Conservation (phyloP, 2,888 invertebrate species). For the Muschampia plurimacula region DNA sequence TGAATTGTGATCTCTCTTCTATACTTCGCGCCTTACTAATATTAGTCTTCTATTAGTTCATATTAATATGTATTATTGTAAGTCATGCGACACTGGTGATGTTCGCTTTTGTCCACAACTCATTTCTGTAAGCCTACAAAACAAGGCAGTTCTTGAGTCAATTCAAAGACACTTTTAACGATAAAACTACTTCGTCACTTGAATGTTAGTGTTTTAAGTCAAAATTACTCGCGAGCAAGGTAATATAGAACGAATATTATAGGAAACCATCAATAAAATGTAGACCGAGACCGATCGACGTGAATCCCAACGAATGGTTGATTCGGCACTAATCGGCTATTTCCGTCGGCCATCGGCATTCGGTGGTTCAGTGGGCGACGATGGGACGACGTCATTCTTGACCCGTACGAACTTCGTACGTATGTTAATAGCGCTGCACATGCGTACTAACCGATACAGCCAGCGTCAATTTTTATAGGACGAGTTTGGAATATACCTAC, state of each 20-base stretch:
- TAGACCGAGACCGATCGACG: constrained; percentile 68
- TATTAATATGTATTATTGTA: constrained; percentile 49
- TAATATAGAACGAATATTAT: constrained; percentile 63
- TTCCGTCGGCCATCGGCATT: constrained; percentile 63
- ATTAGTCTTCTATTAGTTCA: constrained; percentile 16
- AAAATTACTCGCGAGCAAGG: constrained; percentile 58
- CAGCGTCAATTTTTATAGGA: no score
- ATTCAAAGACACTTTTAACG: constrained; percentile 36
- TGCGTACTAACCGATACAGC: constrained; percentile 53
- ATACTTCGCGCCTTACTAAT: constrained; percentile 44
- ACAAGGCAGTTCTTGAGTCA: background rate
- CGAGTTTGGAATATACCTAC: no score
- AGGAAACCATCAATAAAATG: constrained; percentile 78
- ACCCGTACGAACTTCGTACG: constrained; percentile 59
- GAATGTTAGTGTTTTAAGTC: constrained; percentile 56
- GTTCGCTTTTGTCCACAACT: constrained; percentile 16
- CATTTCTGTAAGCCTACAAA: constrained; percentile 19
- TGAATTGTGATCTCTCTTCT: constrained; percentile 49
- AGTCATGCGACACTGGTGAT: constrained; percentile 36
- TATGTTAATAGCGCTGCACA: constrained; percentile 56
- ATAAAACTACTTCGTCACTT: constrained; percentile 58
- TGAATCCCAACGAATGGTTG: constrained; percentile 63
- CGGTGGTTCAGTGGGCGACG: constrained; percentile 50
- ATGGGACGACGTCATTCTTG: constrained; percentile 40
- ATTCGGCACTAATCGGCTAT: constrained; percentile 77